Evolutionary conservation across 2,888 invertebrate species (phyloP).

Genomic region (Cheilosia vulpina): DNA sequence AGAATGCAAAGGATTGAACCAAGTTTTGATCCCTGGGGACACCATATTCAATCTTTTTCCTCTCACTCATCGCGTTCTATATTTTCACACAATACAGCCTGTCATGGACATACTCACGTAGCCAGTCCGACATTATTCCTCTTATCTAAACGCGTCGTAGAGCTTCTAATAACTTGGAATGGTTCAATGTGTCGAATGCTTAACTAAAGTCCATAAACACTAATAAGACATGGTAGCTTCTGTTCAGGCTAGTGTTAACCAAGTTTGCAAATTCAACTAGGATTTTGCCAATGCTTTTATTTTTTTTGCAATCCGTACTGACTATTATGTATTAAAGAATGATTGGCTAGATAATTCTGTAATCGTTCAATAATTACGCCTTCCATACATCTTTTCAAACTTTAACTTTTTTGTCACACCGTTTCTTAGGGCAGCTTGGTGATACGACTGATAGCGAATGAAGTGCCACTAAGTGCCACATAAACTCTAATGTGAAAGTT

Average conservation of each 20-base stretch:
- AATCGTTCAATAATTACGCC: background rate
- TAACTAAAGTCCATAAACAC: slow-evolving; percentile 29
- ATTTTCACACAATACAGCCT: slow-evolving; percentile 4
- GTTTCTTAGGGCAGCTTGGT: too few relatives aligned
- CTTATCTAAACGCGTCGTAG: slow-evolving; percentile 4
- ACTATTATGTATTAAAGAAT: slow-evolving; percentile 4
- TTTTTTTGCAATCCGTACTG: slow-evolving; percentile 1
- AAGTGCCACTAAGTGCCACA: too few relatives aligned
- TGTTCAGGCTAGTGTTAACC: slow-evolving; percentile 8
- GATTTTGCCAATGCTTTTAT: slow-evolving; percentile 3
- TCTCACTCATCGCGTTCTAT: background rate
- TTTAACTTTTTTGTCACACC: too few relatives aligned
- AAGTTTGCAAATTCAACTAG: slow-evolving; percentile 15
- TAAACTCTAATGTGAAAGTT: too few relatives aligned
- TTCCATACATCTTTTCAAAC: background rate
- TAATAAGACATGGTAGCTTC: slow-evolving; percentile 15
- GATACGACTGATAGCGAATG: too few relatives aligned
- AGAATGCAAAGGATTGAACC: slow-evolving; percentile 1
- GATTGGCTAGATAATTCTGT: background rate
- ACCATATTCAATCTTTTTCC: background rate
- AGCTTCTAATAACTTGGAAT: slow-evolving; percentile 2
- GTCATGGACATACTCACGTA: background rate
- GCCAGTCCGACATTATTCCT: slow-evolving; percentile 1
- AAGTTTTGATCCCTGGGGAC: background rate
- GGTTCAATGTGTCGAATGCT: slow-evolving; percentile 25